Percentiles rank a stretch among this genome's conserved stretches.
phyloP scores from a whole-genome alignment of 2,113 vertebrate genomes.

The Anhinga rufa region DNA sequence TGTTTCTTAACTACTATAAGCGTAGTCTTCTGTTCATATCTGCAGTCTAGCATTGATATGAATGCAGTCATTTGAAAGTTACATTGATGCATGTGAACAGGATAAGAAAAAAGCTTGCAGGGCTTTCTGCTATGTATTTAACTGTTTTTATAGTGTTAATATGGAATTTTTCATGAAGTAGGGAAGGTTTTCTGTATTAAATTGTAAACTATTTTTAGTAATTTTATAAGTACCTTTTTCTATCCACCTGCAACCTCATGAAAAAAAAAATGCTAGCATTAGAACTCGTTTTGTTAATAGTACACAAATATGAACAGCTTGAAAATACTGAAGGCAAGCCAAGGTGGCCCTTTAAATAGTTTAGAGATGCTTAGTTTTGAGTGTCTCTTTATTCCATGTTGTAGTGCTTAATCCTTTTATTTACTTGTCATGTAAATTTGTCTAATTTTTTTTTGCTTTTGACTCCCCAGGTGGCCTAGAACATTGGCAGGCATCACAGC shows the following conservation, averaged over 20 bases:
- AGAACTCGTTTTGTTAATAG: constrained; percentile 11
- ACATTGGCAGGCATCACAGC: constrained; percentile 92
- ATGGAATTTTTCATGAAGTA: neutral
- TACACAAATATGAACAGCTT: constrained; percentile 11
- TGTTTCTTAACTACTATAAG: neutral
- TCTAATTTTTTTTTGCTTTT: neutral
- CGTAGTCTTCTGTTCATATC: neutral
- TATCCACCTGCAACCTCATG: neutral
- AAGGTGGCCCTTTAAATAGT: constrained; percentile 61
- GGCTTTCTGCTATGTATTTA: neutral
- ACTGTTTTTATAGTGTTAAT: neutral
- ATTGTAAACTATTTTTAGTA: neutral
- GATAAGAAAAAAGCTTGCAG: neutral
- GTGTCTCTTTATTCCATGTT: constrained; percentile 17
- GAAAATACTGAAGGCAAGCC: neutral
- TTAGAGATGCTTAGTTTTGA: constrained; percentile 12
- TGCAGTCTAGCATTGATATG: neutral
- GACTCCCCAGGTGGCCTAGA: constrained; percentile 86
- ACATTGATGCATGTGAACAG: neutral
- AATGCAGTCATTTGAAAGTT: neutral
- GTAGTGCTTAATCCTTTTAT: constrained; percentile 22
- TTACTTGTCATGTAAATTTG: constrained; percentile 16
- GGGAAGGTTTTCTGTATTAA: neutral
- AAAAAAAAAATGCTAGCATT: neutral
- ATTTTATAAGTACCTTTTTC: neutral